Evolutionary conservation across 2,113 vertebrate species (phyloP), one percentile per base, ranked within the genome.

Genomic region (Neomonachus schauinslandi): DNA sequence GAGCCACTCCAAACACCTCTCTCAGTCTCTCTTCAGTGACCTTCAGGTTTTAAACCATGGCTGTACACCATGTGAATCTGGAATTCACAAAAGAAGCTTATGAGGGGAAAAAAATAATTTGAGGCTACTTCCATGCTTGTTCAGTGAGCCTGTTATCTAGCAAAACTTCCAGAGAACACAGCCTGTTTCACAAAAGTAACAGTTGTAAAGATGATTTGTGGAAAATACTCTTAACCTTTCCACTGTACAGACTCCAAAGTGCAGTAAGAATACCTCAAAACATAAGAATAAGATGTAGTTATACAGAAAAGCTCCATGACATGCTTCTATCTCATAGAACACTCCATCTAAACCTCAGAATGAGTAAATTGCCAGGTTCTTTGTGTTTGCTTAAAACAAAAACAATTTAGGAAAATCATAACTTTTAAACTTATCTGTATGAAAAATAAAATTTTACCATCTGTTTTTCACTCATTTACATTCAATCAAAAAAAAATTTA

Each of bases 401-500:
- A 72, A 33, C 19, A 22, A 4, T 39, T 90, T 53, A 67, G 61
- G 83, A 82, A 93, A 92, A 83, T 80, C 14, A 69, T 4, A 97
- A 72, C 36, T 83, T 77, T 87, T n/a, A 92, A 81, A 65, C 1
- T 74, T 26, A 31, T 77, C 14, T 61, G 10, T 51, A 92, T 79
- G 16, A 89, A 91, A 92, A 94, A 65, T 55, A 33, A 89, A 61
- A 91, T 55, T 76, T 65, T 67, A 7, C 51, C 51, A 76, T 82
- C 42, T 94, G n/a, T 85, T 94, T 97, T 95, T 82, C 51, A 94
- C 39, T 91, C 11, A 72, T 80, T 94, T 87, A 76, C 6, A 63
- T 28, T 86, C 28, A 87, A 71, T 83, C 79, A 92, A 91, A 87
- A 46, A 85, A 2, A 83, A 59, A 4, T 14, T 86, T 81, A 22